phyloP scores from a whole-genome alignment of 2,113 vertebrate genomes.

The Cygnus buccinator region DNA sequence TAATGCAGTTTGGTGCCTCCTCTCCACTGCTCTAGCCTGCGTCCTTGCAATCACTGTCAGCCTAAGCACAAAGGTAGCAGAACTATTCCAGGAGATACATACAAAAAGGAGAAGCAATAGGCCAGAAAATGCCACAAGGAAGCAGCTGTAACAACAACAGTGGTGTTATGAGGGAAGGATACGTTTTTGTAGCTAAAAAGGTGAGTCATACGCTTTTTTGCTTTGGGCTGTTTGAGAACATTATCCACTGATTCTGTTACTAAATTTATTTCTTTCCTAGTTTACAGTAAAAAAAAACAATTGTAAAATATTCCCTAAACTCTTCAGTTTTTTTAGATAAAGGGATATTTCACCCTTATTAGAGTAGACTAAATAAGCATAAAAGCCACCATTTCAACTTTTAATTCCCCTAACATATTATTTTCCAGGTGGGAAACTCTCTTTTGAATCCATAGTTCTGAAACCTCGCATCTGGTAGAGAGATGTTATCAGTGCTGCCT shows the following conservation, averaged over 20 bases:
- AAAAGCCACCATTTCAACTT: not conserved
- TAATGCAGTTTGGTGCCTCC: not conserved
- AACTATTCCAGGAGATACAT: not conserved
- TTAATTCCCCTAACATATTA: not conserved
- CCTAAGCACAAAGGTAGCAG: not conserved
- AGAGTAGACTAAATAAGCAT: not conserved
- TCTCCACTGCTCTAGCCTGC: accelerated
- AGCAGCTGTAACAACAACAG: conserved; percentile 26
- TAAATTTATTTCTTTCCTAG: not conserved
- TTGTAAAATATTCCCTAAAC: not conserved
- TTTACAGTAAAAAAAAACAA: not conserved
- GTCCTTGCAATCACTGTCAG: not conserved
- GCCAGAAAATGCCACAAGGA: not conserved
- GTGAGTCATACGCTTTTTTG: conserved; percentile 19
- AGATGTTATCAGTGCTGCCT: not conserved
- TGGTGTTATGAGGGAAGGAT: not conserved
- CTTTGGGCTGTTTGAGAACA: not conserved
- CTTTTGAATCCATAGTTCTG: not conserved
- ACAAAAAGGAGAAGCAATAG: not conserved
- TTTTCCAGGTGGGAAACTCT: not conserved
- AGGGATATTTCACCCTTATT: not conserved
- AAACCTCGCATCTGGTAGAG: not conserved
- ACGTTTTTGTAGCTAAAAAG: not conserved
- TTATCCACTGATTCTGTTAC: not conserved
- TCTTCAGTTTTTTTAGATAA: not conserved